Percentiles rank a stretch among this genome's conserved stretches.
phyloP scores from a whole-genome alignment of 2,797 vertebrate species.

The Amniataba percoides region DNA sequence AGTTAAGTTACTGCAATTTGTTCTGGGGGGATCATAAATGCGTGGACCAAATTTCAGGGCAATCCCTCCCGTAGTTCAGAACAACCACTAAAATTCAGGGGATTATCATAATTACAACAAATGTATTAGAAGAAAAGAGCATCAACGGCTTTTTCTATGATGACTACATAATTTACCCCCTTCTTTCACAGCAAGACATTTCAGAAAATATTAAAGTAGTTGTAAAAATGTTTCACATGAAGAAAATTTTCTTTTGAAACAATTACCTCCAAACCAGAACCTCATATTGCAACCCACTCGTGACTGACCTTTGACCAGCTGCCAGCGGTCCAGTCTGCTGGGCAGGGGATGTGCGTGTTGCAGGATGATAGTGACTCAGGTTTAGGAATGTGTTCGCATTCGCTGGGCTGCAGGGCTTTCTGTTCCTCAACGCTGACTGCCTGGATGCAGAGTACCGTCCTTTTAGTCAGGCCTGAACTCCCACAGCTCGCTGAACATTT shows the following conservation, averaged over 20 bases:
- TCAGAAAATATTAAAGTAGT: conserved; percentile 1
- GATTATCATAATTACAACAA: background rate
- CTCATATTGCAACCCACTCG: background rate
- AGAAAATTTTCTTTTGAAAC: background rate
- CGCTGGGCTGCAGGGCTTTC: conserved; percentile 82
- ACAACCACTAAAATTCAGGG: background rate
- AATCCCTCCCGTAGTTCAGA: background rate
- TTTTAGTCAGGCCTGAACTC: conserved; percentile 80
- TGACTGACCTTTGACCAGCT: conserved; percentile 94
- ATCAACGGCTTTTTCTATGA: background rate
- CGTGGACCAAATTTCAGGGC: background rate
- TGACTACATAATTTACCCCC: background rate
- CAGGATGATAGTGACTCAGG: conserved; percentile 85
- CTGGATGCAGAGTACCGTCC: conserved; percentile 92
- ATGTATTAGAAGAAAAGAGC: background rate
- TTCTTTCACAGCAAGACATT: background rate
- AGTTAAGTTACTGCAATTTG: background rate
- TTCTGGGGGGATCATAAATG: background rate
- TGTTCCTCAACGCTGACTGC: conserved; percentile 91
- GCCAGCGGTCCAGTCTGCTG: conserved; percentile 88
- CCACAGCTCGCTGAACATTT: conserved; percentile 91
- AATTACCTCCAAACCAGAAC: background rate
- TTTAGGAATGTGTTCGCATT: conserved; percentile 87
- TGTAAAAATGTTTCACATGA: background rate
- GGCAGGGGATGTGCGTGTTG: conserved; percentile 87